These are phyloP conservation scores for Aplocera efformata DNA, from an alignment of 2,888 invertebrate genomes.

Conservation along the genomic window DNA sequence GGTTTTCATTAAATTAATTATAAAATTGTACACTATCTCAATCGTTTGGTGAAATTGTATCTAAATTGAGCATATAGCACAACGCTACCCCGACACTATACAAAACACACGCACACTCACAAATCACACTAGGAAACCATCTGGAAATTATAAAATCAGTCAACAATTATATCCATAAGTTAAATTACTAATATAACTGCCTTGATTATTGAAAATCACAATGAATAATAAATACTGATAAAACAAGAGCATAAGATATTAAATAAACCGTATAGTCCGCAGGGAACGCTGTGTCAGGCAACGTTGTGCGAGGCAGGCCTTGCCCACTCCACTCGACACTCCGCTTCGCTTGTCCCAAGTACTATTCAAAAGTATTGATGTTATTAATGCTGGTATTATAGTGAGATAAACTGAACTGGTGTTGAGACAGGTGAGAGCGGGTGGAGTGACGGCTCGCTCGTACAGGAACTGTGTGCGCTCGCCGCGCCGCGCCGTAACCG, in stretches of 20 bases:
- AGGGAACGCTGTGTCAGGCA: slow-evolving; percentile 67
- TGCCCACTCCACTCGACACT: slow-evolving; percentile 38
- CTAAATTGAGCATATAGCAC: slow-evolving; percentile 80
- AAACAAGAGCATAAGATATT: slow-evolving; percentile 53
- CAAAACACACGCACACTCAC: slow-evolving; percentile 58
- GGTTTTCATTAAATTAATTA: slow-evolving; percentile 77
- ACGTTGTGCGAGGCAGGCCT: slow-evolving; percentile 68
- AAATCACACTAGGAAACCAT: slow-evolving; percentile 72
- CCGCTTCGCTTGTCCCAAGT: too few species aligned
- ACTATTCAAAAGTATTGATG: too few species aligned
- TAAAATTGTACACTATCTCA: slow-evolving; percentile 77
- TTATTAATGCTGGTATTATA: slow-evolving; percentile 6
- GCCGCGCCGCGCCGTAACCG: slow-evolving; percentile 3
- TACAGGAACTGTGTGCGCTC: slow-evolving; percentile 30
- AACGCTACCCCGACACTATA: slow-evolving; percentile 74
- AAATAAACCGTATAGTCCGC: slow-evolving; percentile 38
- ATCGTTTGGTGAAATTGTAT: slow-evolving; percentile 78
- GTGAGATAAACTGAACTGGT: slow-evolving; percentile 5
- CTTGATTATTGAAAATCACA: slow-evolving; percentile 72
- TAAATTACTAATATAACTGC: slow-evolving; percentile 71
- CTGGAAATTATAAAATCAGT: slow-evolving; percentile 78
- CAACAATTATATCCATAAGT: slow-evolving; percentile 69
- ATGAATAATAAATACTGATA: slow-evolving; percentile 73
- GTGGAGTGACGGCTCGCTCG: slow-evolving; percentile 45
- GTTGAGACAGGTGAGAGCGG: slow-evolving; percentile 11